These are phyloP conservation scores for Plumapathes pennacea DNA, from an alignment of 92 coral and sea anemone species.

Conservation along the genomic window DNA sequence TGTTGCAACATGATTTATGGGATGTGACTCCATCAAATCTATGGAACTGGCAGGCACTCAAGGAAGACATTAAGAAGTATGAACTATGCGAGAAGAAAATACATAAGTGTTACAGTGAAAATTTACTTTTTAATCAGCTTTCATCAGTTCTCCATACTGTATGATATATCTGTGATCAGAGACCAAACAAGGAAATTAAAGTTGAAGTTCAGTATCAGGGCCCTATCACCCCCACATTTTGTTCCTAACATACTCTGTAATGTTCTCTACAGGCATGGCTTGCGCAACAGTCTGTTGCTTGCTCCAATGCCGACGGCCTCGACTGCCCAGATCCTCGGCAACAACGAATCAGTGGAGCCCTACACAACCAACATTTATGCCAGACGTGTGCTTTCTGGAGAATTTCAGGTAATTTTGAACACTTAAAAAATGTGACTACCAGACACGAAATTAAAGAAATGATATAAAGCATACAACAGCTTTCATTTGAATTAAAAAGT, in stretches of 20 bases:
- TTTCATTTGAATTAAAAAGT: too few species aligned
- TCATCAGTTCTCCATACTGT: too few species aligned
- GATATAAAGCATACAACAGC: too few species aligned
- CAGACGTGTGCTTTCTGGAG: constrained; percentile 93
- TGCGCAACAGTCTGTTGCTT: constrained; percentile 90
- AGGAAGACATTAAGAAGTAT: constrained; percentile 81
- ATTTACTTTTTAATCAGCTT: too few species aligned
- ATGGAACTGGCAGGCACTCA: constrained; percentile 96
- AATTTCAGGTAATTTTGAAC: constrained; percentile 98
- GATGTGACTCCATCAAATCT: constrained; percentile 84
- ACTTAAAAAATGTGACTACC: not conserved
- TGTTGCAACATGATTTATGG: constrained; percentile 92
- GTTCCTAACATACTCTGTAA: too few species aligned
- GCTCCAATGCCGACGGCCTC: constrained; percentile 99
- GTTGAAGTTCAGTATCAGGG: too few species aligned
- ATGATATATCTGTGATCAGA: too few species aligned
- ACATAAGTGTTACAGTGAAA: too few species aligned
- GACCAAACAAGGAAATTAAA: too few species aligned
- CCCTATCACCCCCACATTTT: too few species aligned
- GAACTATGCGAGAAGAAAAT: not conserved
- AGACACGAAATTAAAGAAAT: not conserved
- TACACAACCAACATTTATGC: constrained; percentile 96
- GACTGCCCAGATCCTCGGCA: constrained; percentile 97
- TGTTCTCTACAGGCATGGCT: constrained; percentile 94
- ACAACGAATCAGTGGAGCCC: constrained; percentile 97